A percentile compares a stretch with the other conserved stretches of the same genome.
phyloP scores from a whole-genome alignment of 2,113 vertebrate species.

The Cebidichthys violaceus region DNA sequence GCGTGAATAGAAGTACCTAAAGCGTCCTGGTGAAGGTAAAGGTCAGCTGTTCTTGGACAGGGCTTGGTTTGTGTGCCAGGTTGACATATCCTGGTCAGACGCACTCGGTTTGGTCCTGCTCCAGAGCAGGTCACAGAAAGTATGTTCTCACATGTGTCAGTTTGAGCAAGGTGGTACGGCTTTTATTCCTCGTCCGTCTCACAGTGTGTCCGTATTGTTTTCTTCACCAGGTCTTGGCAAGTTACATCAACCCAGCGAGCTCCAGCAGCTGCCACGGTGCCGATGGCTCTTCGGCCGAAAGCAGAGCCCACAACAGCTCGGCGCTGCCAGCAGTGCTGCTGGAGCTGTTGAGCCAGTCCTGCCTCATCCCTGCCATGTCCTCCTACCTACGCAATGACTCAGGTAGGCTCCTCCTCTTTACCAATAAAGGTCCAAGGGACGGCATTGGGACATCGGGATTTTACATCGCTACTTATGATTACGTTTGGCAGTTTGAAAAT shows the following conservation, averaged over 20 bases:
- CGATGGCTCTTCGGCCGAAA: conserved; percentile 86
- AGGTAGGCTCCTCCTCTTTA: conserved; percentile 77
- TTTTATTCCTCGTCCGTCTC: background rate
- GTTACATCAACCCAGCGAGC: conserved; percentile 96
- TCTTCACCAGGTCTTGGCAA: conserved; percentile 91
- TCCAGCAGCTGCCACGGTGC: conserved; percentile 84
- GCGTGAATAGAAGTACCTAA: background rate
- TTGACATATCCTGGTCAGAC: background rate
- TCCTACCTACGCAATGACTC: conserved; percentile 98
- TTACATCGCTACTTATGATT: too few relatives aligned
- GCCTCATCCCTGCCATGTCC: conserved; percentile 98
- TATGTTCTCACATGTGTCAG: background rate
- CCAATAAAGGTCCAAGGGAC: too few relatives aligned
- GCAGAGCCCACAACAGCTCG: conserved; percentile 89
- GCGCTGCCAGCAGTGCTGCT: conserved; percentile 93
- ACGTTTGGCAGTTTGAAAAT: too few relatives aligned
- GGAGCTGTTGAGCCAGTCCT: conserved; percentile 96
- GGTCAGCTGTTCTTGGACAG: background rate
- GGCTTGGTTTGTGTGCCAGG: background rate
- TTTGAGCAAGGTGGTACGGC: background rate
- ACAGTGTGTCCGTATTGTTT: background rate
- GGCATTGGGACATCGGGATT: too few relatives aligned
- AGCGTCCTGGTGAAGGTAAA: background rate
- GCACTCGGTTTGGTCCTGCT: background rate
- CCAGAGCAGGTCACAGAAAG: background rate